Conservation (phyloP, 1,140 invertebrate species). For the Zophobas morio region DNA sequence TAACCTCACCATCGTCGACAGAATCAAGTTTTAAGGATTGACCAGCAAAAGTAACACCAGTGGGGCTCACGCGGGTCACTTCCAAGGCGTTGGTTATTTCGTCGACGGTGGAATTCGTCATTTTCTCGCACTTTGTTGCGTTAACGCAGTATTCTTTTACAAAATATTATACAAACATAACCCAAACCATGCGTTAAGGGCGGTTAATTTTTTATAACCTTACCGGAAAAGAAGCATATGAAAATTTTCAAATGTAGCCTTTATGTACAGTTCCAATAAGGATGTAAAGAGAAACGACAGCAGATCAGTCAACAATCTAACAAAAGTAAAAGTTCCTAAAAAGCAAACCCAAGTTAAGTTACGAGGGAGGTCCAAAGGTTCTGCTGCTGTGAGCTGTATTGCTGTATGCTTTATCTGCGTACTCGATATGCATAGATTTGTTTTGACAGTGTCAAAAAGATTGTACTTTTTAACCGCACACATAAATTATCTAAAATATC, state of each 20-base stretch:
- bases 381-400: too few species aligned
- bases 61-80: constrained; percentile 58
- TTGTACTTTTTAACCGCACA: too few species aligned
- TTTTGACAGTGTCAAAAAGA: too few species aligned
- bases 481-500: too few species aligned
- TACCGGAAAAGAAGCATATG: background rate
- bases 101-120: constrained; percentile 57
- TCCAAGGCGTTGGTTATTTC: constrained; percentile 59
- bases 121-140: constrained; percentile 5
- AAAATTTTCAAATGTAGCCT: background rate
- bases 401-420: too few species aligned
- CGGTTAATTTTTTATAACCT: too few species aligned
- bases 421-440: too few species aligned
- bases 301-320: background rate
- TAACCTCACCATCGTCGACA: constrained; percentile 75
- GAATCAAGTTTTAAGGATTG: constrained; percentile 78
- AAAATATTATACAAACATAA: too few species aligned
- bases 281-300: background rate
- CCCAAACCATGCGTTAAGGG: too few species aligned
- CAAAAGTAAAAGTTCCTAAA: background rate
- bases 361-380: too few species aligned
- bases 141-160: background rate
- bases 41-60: constrained; percentile 78
- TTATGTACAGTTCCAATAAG: background rate
- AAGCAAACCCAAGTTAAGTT: background rate